Evolutionary conservation across 2,888 invertebrate genomes (phyloP).

Genomic region (Hetaerina titia): DNA sequence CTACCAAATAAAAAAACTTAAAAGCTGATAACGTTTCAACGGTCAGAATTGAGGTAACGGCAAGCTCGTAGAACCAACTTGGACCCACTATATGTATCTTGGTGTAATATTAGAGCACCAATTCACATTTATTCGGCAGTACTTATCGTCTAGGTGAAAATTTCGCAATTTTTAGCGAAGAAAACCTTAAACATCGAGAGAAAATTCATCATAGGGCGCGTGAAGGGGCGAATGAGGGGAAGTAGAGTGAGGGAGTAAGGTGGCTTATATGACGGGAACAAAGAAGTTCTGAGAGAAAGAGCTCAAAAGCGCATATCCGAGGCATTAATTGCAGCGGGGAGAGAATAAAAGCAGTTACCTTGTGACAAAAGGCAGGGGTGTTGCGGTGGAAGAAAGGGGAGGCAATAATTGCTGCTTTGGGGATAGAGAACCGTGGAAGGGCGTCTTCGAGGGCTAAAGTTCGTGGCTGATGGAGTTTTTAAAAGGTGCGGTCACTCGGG

Average conservation of each 20-base stretch:
- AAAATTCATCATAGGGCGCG: neutral
- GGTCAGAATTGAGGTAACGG: too few species aligned
- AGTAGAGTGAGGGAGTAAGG: neutral
- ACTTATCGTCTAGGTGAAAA: too few species aligned
- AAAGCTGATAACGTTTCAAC: too few species aligned
- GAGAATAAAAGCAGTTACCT: neutral
- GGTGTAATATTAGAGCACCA: too few species aligned
- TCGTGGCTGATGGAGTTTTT: neutral
- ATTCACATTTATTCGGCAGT: too few species aligned
- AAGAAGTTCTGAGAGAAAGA: neutral
- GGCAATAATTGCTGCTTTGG: conserved; percentile 41
- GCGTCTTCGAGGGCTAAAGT: conserved; percentile 26
- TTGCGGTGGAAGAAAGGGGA: neutral
- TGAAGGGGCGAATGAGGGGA: neutral
- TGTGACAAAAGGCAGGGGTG: neutral
- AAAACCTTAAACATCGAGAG: too few species aligned
- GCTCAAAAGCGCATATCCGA: neutral
- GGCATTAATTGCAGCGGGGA: neutral
- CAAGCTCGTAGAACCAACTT: too few species aligned
- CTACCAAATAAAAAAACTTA: too few species aligned
- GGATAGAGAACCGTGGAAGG: neutral
- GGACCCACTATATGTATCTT: too few species aligned
- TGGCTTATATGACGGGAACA: neutral
- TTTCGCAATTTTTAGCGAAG: too few species aligned
- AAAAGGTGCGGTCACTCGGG: neutral